These are phyloP conservation scores for Hirtodrosophila duncani DNA, from an alignment of 2,888 invertebrate species.

Conservation along the genomic window DNA sequence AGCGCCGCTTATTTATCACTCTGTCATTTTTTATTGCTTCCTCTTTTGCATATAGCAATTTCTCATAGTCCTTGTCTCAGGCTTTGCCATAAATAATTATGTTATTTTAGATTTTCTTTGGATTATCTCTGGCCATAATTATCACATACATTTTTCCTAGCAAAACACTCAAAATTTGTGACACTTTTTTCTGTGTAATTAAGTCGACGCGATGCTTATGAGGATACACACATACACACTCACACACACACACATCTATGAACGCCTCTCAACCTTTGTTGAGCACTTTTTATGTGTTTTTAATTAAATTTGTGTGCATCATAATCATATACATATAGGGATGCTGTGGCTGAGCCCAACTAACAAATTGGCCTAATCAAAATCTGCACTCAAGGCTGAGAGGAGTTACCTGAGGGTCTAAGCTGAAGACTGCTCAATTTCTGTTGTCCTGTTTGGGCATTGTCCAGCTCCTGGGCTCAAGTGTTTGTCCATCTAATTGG, in stretches of 20 bases:
- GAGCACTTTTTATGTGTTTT: conserved; percentile 64
- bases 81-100: conserved; percentile 62
- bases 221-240: conserved; percentile 27
- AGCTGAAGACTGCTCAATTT: no score
- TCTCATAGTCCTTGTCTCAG: conserved; percentile 4
- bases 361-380: conserved; percentile 21
- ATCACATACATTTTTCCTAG: conserved; percentile 56
- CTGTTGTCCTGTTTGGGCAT: conserved; percentile 1
- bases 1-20: conserved; percentile 35
- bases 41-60: conserved; percentile 38
- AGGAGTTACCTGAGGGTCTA: conserved; percentile 7
- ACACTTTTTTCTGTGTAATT: conserved; percentile 57
- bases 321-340: neutral
- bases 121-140: conserved; percentile 61
- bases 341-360: conserved; percentile 3
- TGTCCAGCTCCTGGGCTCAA: conserved; percentile 36
- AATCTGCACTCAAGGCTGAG: conserved; percentile 20
- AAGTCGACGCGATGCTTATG: conserved; percentile 45
- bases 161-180: conserved; percentile 40
- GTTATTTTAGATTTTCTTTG: conserved; percentile 55
- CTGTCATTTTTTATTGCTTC: conserved; percentile 51
- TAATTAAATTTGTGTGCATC: conserved; percentile 59
- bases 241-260: conserved; percentile 1
- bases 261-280: conserved; percentile 26
- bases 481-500: conserved; percentile 63